Evolutionary conservation across 2,113 vertebrate genomes (phyloP).

Genomic region (Phrynosoma platyrhinos): DNA sequence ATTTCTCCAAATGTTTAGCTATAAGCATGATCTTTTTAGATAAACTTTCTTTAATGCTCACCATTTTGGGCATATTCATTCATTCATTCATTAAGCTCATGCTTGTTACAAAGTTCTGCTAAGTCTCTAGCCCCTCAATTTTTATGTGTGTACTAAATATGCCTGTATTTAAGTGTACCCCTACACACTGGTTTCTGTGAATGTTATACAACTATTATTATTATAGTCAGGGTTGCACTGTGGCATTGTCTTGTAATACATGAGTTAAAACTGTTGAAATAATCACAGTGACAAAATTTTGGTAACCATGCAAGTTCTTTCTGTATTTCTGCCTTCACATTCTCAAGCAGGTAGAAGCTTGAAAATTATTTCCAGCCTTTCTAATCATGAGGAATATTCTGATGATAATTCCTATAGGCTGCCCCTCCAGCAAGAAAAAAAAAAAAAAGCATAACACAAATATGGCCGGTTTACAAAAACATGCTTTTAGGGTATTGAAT

Average conservation of each 20-base stretch:
- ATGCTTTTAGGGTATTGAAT: conserved; percentile 46
- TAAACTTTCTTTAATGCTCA: neutral
- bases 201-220: neutral
- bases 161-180: conserved; percentile 2
- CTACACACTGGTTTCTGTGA: conserved; percentile 36
- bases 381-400: conserved; percentile 1
- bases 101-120: conserved; percentile 35
- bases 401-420: neutral
- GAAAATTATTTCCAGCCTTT: conserved; percentile 6
- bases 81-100: conserved; percentile 9
- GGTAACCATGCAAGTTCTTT: conserved; percentile 22
- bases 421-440: too few relatives aligned
- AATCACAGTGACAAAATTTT: conserved; percentile 43
- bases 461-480: neutral
- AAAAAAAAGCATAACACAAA: neutral
- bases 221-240: too few relatives aligned
- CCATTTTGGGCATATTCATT: conserved; percentile 35
- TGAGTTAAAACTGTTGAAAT: conserved; percentile 24
- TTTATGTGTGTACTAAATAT: neutral
- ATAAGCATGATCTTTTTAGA: neutral
- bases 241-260: neutral
- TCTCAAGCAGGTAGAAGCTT: conserved; percentile 38
- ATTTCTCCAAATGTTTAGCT: conserved; percentile 62
- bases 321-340: conserved; percentile 38
- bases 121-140: too few relatives aligned